Percentiles rank a stretch among this genome's conserved stretches.
These are phyloP conservation scores for Melanocharis versteri DNA, from an alignment of 2,113 vertebrate species.

Conservation along the genomic window DNA sequence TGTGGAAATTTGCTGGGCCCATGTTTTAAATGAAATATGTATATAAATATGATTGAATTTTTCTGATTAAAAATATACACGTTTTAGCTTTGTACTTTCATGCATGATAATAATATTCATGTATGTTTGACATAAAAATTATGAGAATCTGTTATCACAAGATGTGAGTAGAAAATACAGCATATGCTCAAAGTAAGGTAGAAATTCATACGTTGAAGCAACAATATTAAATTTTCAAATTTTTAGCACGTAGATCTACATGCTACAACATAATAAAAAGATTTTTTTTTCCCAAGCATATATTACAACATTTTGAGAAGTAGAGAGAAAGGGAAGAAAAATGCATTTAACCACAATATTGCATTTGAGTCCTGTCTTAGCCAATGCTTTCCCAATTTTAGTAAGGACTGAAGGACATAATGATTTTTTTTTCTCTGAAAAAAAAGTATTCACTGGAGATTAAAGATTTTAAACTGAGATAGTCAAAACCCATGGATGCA, in stretches of 20 bases:
- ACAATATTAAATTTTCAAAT: background rate
- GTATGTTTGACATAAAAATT: background rate
- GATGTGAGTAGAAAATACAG: background rate
- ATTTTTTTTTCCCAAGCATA: background rate
- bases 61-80: background rate
- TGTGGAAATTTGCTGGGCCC: background rate
- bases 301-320: background rate
- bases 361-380: background rate
- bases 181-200: background rate
- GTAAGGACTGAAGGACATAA: background rate
- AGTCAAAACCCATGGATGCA: slow-evolving; percentile 28
- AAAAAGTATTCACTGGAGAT: background rate
- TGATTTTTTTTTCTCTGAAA: background rate
- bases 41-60: background rate
- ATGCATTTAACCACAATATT: background rate
- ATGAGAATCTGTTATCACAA: background rate
- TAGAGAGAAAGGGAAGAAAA: background rate
- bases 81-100: background rate
- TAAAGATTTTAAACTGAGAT: slow-evolving; percentile 34
- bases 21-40: background rate
- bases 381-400: background rate
- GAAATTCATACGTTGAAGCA: background rate
- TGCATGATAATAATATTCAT: background rate
- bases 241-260: background rate
- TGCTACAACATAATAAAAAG: background rate